Conservation (phyloP, 37 sponge, comb jelly and placozoan genomes). For the Ephydatia muelleri region DNA sequence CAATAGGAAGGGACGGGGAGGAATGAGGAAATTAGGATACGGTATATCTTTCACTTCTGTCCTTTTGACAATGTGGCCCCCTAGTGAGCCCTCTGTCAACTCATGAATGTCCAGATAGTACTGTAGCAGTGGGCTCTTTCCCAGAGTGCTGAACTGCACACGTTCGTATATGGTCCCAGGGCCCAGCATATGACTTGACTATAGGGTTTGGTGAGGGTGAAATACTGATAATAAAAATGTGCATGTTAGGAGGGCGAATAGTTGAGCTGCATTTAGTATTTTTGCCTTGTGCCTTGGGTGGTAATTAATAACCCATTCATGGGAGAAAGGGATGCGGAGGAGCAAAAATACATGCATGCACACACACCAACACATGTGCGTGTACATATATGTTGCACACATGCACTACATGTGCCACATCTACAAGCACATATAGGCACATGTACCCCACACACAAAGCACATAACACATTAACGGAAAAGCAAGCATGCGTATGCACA, state of each 20-base stretch:
- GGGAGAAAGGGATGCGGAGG: no score
- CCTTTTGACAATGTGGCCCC: slow-evolving; percentile 45
- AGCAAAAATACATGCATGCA: not conserved
- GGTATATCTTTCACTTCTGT: slow-evolving; percentile 55
- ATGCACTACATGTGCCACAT: no score
- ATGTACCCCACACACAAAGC: not conserved
- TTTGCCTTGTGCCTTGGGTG: no score
- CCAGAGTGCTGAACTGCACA: slow-evolving; percentile 63
- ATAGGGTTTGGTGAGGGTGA: no score
- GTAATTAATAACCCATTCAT: no score
- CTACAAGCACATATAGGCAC: not conserved
- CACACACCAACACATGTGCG: slow-evolving; percentile 1
- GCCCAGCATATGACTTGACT: slow-evolving; percentile 18
- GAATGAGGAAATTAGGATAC: slow-evolving; percentile 30
- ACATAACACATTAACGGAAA: no score
- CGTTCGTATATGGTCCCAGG: slow-evolving; percentile 73
- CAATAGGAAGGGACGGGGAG: not conserved
- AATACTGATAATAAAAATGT: no score
- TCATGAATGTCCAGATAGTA: slow-evolving; percentile 56
- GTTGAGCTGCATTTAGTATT: no score
- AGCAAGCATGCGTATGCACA: no score
- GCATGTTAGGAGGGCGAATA: no score
- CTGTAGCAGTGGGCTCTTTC: slow-evolving; percentile 80
- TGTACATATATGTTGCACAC: no score
- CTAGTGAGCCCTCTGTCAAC: slow-evolving; percentile 20